These are phyloP conservation scores for honey bee (Apis mellifera) DNA, from an alignment of 1,140 invertebrate species.

Conservation along the genomic window DNA sequence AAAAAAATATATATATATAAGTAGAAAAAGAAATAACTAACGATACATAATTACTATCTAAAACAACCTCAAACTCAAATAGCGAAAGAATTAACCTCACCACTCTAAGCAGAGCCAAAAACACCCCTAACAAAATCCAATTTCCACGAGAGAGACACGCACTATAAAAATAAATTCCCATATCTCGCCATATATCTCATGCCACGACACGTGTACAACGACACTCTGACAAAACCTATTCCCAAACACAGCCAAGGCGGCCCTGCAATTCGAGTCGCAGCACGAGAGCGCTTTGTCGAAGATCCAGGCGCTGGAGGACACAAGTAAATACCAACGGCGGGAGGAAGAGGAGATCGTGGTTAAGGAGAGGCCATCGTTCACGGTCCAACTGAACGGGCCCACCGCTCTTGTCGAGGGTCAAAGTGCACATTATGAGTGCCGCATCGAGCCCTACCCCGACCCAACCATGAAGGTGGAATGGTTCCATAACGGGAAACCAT, in stretches of 20 bases:
- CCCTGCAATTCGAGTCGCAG: slow-evolving; percentile 93
- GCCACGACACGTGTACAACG: slow-evolving; percentile 28
- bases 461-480: slow-evolving; percentile 95
- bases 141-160: background rate
- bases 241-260: slow-evolving; percentile 87
- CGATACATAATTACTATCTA: no score
- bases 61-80: background rate
- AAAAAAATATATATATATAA: no score
- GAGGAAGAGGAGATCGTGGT: slow-evolving; percentile 91
- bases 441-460: slow-evolving; percentile 97
- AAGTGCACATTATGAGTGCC: slow-evolving; percentile 97
- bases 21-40: no score
- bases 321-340: slow-evolving; percentile 88
- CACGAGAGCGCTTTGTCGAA: slow-evolving; percentile 94
- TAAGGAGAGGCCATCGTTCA: slow-evolving; percentile 92
- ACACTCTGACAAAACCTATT: slow-evolving; percentile 57
- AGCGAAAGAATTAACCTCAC: background rate
- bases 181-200: background rate
- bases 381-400: slow-evolving; percentile 92
- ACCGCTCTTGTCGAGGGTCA: slow-evolving; percentile 91
- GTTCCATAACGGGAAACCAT: slow-evolving; percentile 95
- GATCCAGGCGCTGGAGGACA: slow-evolving; percentile 92
- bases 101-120: no score
- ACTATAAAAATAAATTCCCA: background rate
- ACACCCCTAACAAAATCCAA: background rate